Percentiles rank a stretch among this genome's conserved stretches.
Conservation (phyloP, 1,140 invertebrate genomes). For the Cydia splendana region DNA sequence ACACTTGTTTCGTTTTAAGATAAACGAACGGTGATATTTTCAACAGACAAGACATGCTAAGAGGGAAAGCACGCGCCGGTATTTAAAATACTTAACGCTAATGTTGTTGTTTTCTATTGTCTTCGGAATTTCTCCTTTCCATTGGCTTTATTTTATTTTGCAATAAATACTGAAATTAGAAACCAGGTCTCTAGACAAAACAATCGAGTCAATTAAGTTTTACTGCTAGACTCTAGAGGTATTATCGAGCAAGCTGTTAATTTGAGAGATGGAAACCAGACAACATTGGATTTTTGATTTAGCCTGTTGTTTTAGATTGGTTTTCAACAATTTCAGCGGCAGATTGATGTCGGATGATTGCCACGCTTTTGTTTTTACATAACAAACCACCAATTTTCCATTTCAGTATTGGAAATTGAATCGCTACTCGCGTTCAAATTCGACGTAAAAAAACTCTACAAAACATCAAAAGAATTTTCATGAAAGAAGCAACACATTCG, state of each 20-base stretch:
- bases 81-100: conserved; percentile 15
- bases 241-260: background rate
- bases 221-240: background rate
- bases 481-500: background rate
- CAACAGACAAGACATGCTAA: conserved; percentile 4
- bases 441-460: background rate
- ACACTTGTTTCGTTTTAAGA: background rate
- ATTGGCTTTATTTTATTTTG: conserved; percentile 1
- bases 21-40: background rate
- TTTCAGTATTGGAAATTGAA: background rate
- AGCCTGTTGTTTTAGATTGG: conserved; percentile 13
- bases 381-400: conserved; percentile 1
- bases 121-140: conserved; percentile 4
- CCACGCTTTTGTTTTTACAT: conserved; percentile 8
- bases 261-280: background rate
- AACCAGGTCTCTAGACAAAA: background rate
- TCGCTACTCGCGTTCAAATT: background rate
- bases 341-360: conserved; percentile 13
- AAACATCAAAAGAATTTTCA: background rate
- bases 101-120: conserved; percentile 8
- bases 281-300: background rate
- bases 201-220: conserved; percentile 1
- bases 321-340: conserved; percentile 11
- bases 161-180: conserved; percentile 1
- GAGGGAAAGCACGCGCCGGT: conserved; percentile 13